Evolutionary conservation across 2,797 vertebrate species (phyloP), one percentile per base, ranked within the genome.

Genomic region (Macrochelys suwanniensis): DNA sequence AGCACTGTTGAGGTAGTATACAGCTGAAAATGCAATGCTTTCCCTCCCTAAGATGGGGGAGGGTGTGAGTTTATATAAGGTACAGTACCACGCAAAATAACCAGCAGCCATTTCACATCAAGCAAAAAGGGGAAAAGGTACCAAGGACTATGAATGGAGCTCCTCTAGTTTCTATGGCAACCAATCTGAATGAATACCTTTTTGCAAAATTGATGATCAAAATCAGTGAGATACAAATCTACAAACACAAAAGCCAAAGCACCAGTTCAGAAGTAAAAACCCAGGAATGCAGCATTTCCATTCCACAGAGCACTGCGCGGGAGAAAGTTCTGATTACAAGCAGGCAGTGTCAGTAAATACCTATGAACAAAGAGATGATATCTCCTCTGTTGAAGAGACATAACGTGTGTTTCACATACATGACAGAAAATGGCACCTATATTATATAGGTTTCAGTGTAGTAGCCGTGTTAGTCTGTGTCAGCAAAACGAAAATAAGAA

Each of bases 131-230:
- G 68, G 26, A 90, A 91, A 89, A 80, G 26, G 50, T 82, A 65
- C 51, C 80, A 89, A 94, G 95, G 95, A 82, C 86, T 83, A 94
- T 51, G 83, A 97, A 92, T 89, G 74, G 84, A 88, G 57, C 81
- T 93, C 88, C 94, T 95, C 83, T 82, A 86, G 97, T 98, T 97
- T 96, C 97, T 88, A 97, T 97, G 92, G 97, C 74, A 97, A 98
- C 95, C 50, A 89, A 84, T 88, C 89, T 89, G 96, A 96, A 96
- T 97, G 90, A 97, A 94, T 94, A 92, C 92, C 91, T 96, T 89
- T 93, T 95, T 90, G 90, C 88, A 97, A 92, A 97, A 96, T 77
- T 76, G 79, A 93, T 54, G 82, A 91, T 90, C 82, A 95, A 94
- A 97, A 94, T 95, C 94, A 89, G 94, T 74, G 31, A 94, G 86